These are phyloP conservation scores for Meandrina meandrites DNA, from an alignment of 92 coral and sea anemone genomes.

Conservation along the genomic window DNA sequence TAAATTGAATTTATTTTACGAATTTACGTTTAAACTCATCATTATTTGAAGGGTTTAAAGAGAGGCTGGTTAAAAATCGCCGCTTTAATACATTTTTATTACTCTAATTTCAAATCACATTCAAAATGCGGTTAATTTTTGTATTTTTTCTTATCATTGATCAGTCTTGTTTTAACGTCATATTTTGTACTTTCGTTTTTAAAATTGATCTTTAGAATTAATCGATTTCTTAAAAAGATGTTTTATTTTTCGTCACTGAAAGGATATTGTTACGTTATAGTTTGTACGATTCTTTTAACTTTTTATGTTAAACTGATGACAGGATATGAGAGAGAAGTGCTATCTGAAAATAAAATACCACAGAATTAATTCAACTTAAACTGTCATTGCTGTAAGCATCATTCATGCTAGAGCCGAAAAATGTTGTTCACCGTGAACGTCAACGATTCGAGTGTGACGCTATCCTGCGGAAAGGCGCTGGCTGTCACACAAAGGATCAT, in stretches of 20 bases:
- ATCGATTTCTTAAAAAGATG: not conserved
- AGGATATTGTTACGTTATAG: not conserved
- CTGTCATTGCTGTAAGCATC: not conserved
- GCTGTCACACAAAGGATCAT: too few species aligned
- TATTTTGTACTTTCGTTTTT: not conserved
- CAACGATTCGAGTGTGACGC: too few species aligned
- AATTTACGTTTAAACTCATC: not conserved
- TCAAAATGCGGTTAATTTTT: not conserved
- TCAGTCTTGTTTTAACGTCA: not conserved
- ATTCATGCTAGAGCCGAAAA: too few species aligned
- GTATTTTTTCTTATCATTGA: not conserved
- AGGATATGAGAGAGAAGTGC: not conserved
- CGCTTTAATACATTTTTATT: not conserved
- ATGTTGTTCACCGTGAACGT: too few species aligned
- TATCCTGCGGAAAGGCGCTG: too few species aligned
- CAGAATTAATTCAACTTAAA: not conserved
- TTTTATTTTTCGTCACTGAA: not conserved
- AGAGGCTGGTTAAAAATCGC: conserved; percentile 1
- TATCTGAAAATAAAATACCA: not conserved
- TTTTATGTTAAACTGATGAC: not conserved
- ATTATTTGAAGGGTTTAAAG: not conserved
- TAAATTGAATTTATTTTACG: not conserved
- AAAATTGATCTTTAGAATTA: not conserved
- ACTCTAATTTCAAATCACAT: conserved; percentile 6
- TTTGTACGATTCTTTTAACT: not conserved